Percentiles rank a stretch among this genome's conserved stretches.
phyloP scores from a whole-genome alignment of 2,888 invertebrate genomes.

The Cosmia pyralina region DNA sequence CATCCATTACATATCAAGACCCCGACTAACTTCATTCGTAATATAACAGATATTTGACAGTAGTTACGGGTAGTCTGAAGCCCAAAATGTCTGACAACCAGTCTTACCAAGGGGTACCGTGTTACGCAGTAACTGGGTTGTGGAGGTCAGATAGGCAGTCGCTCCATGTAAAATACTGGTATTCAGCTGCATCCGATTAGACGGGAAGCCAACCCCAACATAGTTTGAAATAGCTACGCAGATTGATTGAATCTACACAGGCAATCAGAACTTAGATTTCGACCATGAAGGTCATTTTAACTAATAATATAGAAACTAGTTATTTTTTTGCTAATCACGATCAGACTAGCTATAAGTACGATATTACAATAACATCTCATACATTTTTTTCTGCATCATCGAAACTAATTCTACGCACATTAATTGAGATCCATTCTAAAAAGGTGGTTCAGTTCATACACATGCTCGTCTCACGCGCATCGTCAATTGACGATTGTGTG shows the following conservation, averaged over 20 bases:
- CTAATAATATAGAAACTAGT: constrained; percentile 26
- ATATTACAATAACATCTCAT: not conserved
- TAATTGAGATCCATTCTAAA: constrained; percentile 63
- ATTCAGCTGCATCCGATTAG: too few relatives aligned
- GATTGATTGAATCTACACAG: not conserved
- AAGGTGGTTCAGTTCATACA: constrained; percentile 55
- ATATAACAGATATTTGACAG: too few relatives aligned
- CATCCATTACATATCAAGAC: too few relatives aligned
- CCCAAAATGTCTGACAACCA: too few relatives aligned
- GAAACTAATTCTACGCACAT: constrained; percentile 53
- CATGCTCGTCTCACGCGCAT: constrained; percentile 56
- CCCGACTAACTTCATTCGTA: too few relatives aligned
- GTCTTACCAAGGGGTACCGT: too few relatives aligned
- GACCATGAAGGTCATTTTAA: constrained; percentile 16
- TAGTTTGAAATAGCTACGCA: too few relatives aligned
- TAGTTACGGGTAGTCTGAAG: too few relatives aligned
- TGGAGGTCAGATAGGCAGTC: too few relatives aligned
- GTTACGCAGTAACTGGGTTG: too few relatives aligned
- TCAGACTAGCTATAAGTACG: not conserved
- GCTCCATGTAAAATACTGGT: too few relatives aligned
- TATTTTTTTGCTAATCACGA: constrained; percentile 35
- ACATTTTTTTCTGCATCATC: constrained; percentile 34
- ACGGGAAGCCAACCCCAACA: too few relatives aligned
- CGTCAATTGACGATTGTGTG: constrained; percentile 40
- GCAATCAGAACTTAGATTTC: not conserved